phyloP scores from a whole-genome alignment of 2,888 invertebrate species.

The Zelleria hepariella region DNA sequence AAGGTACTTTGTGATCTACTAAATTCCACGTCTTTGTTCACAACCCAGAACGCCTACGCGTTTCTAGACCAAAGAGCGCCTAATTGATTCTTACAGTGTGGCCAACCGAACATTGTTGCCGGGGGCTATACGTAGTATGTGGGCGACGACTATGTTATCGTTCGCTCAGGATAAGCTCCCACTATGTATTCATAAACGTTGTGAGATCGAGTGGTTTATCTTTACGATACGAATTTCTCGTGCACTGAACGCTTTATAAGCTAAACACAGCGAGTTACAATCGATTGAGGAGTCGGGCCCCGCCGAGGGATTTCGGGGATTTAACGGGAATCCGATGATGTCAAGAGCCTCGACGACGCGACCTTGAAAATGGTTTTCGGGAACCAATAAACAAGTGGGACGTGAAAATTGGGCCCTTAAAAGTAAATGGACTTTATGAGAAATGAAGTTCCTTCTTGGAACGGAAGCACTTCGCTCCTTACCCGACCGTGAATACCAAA shows the following conservation, averaged over 20 bases:
- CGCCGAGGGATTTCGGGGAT: background rate
- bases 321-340: background rate
- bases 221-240: background rate
- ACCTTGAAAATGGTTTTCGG: background rate
- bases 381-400: background rate
- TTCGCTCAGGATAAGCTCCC: background rate
- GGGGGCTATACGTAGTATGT: no score
- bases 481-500: no score
- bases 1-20: no score
- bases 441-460: background rate
- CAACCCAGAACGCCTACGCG: no score
- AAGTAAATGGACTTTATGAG: background rate
- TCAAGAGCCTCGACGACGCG: background rate
- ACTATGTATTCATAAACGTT: background rate
- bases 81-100: no score
- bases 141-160: background rate
- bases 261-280: background rate
- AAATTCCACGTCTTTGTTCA: no score
- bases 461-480: background rate
- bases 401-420: background rate
- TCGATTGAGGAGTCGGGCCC: background rate
- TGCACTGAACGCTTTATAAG: background rate
- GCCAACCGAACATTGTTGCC: no score
- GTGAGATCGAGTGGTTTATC: background rate
- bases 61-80: no score